Base-by-base conservation (phyloP, 2,113 vertebrate species). In the Addax nasomaculatus region DNA sequence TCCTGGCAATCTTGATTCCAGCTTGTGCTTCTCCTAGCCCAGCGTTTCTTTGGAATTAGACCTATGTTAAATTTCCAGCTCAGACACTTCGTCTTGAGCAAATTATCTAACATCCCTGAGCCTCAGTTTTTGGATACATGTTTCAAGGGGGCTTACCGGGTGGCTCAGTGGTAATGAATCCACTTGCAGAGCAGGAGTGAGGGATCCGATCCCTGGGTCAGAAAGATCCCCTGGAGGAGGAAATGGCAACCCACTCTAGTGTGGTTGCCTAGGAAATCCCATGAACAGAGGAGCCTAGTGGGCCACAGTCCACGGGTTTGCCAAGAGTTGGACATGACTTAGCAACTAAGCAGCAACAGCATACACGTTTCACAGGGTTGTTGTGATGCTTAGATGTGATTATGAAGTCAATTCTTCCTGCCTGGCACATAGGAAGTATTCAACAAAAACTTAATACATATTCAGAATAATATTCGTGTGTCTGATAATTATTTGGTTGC, bases 381-480 rank as follows among this genome's bases (percentile, higher is more conserved):
- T 62, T 83, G 19, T 25, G 13, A 88, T 95, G 49, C 78, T 91
- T 90, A 96, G 39, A 62, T 92, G 62, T 90, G 21, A 96, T 81
- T 95, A 89, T 91, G 33, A 95, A 83, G 33, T 87, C 51, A 89
- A 83, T 15, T 89, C 60, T 86, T 95, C n/a, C 49, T 70, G 30
- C 67, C 53, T 91, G 85, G 55, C 49, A 85, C 43, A 55, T 84
- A 49, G n/a, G 12, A 89, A 95, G 33, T 47, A 85, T 16, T 57
- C 45, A 84, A 17, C 78, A 81, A 95, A 79, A 96, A 89, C 29
- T 43, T 39, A 30, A 78, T 39, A 55, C 25, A 81, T 84, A 93
- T 85, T 96, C 79, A 93, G 30, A 89, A 89, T 81, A 96, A 89
- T 70, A 53, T 84, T 73, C 12, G 8, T 62, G 21, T 92, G 8